Base-by-base conservation (phyloP, 1,140 invertebrate species). In the Drusus annulatus region DNA sequence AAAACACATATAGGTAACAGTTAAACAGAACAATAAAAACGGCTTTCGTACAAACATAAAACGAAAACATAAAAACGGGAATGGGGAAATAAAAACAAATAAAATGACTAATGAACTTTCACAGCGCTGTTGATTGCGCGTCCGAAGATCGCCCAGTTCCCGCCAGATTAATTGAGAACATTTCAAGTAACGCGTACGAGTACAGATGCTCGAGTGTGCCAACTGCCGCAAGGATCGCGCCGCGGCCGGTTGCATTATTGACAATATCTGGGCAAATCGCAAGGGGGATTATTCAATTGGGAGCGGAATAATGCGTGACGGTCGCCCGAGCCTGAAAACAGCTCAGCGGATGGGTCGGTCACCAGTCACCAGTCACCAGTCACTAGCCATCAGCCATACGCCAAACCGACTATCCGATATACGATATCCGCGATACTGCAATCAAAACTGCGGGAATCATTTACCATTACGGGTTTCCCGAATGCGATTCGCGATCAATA, bases 1-100 rank as follows among this genome's bases (percentile, higher is more conserved):
- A 80, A 83, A 83, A 83, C 77, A 83, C 79, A 83, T 83, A 83
- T 83, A 83, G 80, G 68, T 73, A 71, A 80, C 79, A 78, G 82
- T 83, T 83, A 83, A 83, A 80, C 76, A 83, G 76, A 76, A 78
- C 81, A 82, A 78, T 83, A 80, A 80, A 83, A 65, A 75, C 65
- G 52, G 81, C 60, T 83, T 81, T 76, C 50, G 69, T 73, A 69
- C 75, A 71, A 81, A 82, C 75, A 80, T 78, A 83, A 80, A 83
- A 80, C 58, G 69, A 68, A 80, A 75, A 80, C 79, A 79, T 80
- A 80, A 80, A 80, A 80, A 79, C 31, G 54, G 51, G 54, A 75
- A 75, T 19, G 71, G 25, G 54, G 54, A 75, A 75, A 75, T 76
- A 76, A 63, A 79, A 73, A 23, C 51, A 77, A 79, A 76, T 79